Percentiles rank a stretch among this genome's conserved stretches.
Conservation (phyloP, 1,140 invertebrate genomes). For the Listronotus oregonensis region DNA sequence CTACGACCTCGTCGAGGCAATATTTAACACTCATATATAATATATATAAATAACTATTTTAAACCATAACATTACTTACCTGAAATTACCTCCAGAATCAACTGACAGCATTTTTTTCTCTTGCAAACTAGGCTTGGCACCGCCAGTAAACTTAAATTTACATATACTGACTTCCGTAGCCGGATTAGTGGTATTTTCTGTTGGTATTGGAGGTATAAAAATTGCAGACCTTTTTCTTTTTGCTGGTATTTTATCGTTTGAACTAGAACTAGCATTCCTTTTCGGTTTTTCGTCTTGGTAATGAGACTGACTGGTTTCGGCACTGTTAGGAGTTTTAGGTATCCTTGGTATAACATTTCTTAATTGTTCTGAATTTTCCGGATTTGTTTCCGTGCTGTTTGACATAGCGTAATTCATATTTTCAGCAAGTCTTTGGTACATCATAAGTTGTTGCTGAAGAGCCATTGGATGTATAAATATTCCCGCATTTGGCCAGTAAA, state of each 20-base stretch:
- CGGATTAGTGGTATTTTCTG: slow-evolving; percentile 72
- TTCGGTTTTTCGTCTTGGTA: slow-evolving; percentile 55
- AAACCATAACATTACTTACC: no score
- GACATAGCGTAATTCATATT: slow-evolving; percentile 53
- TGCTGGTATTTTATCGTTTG: slow-evolving; percentile 59
- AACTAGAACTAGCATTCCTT: slow-evolving; percentile 55
- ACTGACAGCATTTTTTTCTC: slow-evolving; percentile 91
- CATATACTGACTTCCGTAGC: slow-evolving; percentile 86
- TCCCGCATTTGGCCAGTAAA: slow-evolving; percentile 73
- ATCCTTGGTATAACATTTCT: slow-evolving; percentile 49
- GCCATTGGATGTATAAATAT: slow-evolving; percentile 75
- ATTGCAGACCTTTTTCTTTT: slow-evolving; percentile 80
- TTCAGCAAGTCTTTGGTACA: slow-evolving; percentile 73
- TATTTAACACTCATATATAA: no score
- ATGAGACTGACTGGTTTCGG: slow-evolving; percentile 36
- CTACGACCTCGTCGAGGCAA: no score
- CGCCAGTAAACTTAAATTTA: slow-evolving; percentile 91
- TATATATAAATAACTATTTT: no score
- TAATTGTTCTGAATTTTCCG: slow-evolving; percentile 30
- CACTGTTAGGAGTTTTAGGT: slow-evolving; percentile 41
- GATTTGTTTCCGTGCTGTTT: slow-evolving; percentile 12
- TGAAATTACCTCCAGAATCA: slow-evolving; percentile 81
- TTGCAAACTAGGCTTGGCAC: slow-evolving; percentile 82
- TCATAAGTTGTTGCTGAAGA: slow-evolving; percentile 71
- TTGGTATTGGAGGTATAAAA: slow-evolving; percentile 78